Conservation (phyloP, 2,113 vertebrate species). For the Mellivora capensis region DNA sequence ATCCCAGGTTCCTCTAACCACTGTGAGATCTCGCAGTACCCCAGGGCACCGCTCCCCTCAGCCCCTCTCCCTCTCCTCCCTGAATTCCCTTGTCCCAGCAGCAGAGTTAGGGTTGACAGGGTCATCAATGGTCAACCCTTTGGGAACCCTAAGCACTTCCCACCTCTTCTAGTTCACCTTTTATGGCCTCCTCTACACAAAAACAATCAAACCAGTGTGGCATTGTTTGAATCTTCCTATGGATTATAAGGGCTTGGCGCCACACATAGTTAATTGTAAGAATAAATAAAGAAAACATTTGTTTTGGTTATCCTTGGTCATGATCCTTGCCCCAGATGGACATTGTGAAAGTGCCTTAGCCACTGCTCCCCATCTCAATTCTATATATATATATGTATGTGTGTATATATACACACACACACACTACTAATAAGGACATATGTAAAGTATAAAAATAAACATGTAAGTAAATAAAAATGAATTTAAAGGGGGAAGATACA, state of each 20-base stretch:
- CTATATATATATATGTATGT: no score
- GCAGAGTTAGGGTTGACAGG: not conserved
- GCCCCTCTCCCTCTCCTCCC: not conserved
- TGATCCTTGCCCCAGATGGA: not conserved
- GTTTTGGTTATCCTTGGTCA: no score
- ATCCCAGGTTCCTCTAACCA: no score
- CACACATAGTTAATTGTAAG: not conserved
- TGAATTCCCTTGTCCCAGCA: not conserved
- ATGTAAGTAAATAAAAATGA: not conserved
- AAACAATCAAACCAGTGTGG: not conserved
- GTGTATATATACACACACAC: no score
- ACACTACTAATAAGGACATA: not conserved
- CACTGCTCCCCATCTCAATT: not conserved
- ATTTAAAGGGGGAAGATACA: not conserved
- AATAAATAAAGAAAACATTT: not conserved
- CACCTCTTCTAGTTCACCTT: not conserved
- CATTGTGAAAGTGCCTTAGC: not conserved
- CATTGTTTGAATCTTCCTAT: not conserved
- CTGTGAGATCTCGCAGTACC: not conserved
- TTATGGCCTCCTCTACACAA: not conserved
- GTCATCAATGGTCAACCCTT: rapidly evolving
- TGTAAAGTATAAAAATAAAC: not conserved
- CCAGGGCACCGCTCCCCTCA: not conserved
- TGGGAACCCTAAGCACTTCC: not conserved
- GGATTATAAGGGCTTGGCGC: not conserved